Evolutionary conservation across 2,113 vertebrate species (phyloP).

Genomic region (Rhinogobius similis): DNA sequence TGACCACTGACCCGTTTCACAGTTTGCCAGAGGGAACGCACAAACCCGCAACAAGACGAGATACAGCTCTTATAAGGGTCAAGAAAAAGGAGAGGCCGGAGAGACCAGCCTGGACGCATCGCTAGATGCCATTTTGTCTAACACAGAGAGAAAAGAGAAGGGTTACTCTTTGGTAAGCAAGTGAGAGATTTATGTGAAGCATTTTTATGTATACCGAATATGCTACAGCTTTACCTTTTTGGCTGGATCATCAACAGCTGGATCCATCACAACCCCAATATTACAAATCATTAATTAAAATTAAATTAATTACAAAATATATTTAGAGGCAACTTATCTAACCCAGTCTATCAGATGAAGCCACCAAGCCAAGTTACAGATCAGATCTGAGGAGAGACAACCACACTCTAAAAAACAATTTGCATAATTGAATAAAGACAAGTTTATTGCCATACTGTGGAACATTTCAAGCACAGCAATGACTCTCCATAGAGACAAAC

Average conservation of each 20-base stretch:
- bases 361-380: too few species aligned
- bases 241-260: background rate
- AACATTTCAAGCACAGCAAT: too few species aligned
- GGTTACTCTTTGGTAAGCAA: background rate
- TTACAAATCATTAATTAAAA: too few species aligned
- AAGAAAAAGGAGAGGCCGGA: background rate
- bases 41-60: constrained; percentile 5
- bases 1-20: constrained; percentile 53
- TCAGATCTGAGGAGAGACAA: too few species aligned
- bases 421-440: too few species aligned
- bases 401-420: too few species aligned
- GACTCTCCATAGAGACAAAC: too few species aligned
- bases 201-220: background rate
- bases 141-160: background rate
- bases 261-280: too few species aligned
- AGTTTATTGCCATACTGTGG: too few species aligned
- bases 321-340: too few species aligned
- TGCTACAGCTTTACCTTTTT: background rate
- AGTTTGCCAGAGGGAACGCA: constrained; percentile 10
- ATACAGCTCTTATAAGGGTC: background rate
- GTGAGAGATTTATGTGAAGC: background rate
- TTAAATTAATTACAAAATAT: too few species aligned
- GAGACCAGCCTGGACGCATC: background rate
- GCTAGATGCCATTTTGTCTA: background rate
- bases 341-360: too few species aligned